Evolutionary conservation across 2,888 invertebrate species (phyloP), one percentile per base, ranked within the genome.

Genomic region (Pandemis corylana): DNA sequence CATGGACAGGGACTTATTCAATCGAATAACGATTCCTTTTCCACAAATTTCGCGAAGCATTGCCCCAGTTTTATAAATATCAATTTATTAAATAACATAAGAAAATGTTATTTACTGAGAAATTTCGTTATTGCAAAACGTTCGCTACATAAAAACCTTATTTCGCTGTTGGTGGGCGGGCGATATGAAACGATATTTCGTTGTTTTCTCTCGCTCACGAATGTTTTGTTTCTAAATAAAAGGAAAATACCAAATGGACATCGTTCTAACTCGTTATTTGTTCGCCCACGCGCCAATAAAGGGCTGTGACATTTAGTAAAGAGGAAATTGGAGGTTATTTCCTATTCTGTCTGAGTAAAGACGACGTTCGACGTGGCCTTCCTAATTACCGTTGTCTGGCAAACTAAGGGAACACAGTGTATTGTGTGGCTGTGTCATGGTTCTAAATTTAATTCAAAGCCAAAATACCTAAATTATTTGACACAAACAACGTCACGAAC

Each of bases 151-250:
- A 63, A 63, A 69, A 49, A 64, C 59, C 64, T 42, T 53, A 56
- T 68, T 68, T 68, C 36, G 28, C 13, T n/a, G 28, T 2, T 7
- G 44, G 61, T 61, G 66, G 61, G 69, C 64, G 70, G 61, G 36
- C n/a, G 56, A 36, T 74, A 65, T 70, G 51, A 65, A 74, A 66
- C 61, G 44, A 61, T 70, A 51, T 74, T 66, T 74, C 56, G 42
- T 69, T 59, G 64, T 69, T 74, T 69, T 73, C 15, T 51, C n/a
- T 41, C 44, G 65, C 42, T 49, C 44, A 74, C 28, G 53, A 65
- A 49, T 65, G 69, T 51, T 74, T 69, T 69, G 65, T 69, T 70
- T 61, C 51, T 51, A 28, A 70, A 42, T 70, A 74, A 66, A 70
- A 62, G 65, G 44, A 74, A 66, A 44, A 64, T 51, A 62, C 68